A percentile compares a stretch with the other conserved stretches of the same genome.
Evolutionary conservation across 1,140 invertebrate species (phyloP).

Genomic region (Galleria mellonella): DNA sequence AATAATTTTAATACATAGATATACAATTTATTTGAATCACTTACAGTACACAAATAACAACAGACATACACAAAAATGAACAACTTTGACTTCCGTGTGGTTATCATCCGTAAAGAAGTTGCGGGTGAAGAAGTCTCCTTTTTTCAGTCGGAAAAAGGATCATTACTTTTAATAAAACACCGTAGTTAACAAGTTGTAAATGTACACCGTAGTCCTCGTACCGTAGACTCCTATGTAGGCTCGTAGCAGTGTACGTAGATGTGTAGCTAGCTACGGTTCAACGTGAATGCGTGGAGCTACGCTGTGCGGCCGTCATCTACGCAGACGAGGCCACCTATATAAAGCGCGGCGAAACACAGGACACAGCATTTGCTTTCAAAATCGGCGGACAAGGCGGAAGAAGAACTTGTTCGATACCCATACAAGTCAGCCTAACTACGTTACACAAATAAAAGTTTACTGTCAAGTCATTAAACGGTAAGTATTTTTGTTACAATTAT

Average conservation of each 20-base stretch:
- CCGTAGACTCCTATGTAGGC: neutral
- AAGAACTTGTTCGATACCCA: constrained; percentile 8
- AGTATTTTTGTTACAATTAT: neutral
- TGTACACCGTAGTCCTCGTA: constrained; percentile 1
- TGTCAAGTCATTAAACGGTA: neutral
- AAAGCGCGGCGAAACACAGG: constrained; percentile 29
- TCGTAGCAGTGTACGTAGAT: neutral
- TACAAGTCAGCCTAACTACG: constrained; percentile 4
- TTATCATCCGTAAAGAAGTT: too few relatives aligned
- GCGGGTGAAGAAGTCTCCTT: too few relatives aligned
- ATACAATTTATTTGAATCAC: too few relatives aligned
- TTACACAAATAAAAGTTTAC: neutral
- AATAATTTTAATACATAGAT: too few relatives aligned
- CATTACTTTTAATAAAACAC: neutral
- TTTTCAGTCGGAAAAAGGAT: too few relatives aligned
- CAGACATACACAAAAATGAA: too few relatives aligned
- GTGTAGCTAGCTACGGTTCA: constrained; percentile 3
- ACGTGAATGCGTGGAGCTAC: constrained; percentile 1
- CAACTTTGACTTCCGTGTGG: too few relatives aligned
- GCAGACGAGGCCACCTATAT: constrained; percentile 40
- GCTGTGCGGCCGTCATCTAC: constrained; percentile 31
- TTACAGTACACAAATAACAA: too few relatives aligned
- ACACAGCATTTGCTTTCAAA: constrained; percentile 55
- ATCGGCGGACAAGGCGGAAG: constrained; percentile 35
- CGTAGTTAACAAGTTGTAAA: neutral